Conservation (phyloP, 1,140 invertebrate genomes). For the Drosophila obscura region DNA sequence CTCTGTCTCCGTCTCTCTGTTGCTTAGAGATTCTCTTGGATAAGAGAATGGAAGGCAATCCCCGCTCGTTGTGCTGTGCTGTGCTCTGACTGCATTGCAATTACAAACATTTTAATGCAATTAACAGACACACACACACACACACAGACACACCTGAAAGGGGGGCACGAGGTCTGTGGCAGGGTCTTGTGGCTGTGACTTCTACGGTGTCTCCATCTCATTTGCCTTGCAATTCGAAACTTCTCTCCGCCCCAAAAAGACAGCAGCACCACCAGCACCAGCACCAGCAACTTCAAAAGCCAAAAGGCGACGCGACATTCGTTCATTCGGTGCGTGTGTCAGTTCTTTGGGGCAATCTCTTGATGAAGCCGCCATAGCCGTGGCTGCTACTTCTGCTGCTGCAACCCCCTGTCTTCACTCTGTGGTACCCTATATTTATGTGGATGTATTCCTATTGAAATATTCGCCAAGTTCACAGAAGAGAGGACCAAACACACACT, state of each 20-base stretch:
- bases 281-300: slow-evolving; percentile 66
- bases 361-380: slow-evolving; percentile 48
- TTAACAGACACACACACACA: slow-evolving; percentile 56
- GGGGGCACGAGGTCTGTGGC: neutral
- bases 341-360: slow-evolving; percentile 48
- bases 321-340: slow-evolving; percentile 67
- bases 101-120: slow-evolving; percentile 83
- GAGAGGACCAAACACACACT: too few species aligned
- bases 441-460: slow-evolving; percentile 4
- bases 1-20: neutral
- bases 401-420: neutral
- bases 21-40: slow-evolving; percentile 37
- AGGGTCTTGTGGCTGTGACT: neutral
- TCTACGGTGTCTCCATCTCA: slow-evolving; percentile 38
- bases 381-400: slow-evolving; percentile 8
- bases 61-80: slow-evolving; percentile 14
- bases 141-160: slow-evolving; percentile 25
- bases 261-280: slow-evolving; percentile 30
- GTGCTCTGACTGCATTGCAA: slow-evolving; percentile 59
- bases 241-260: slow-evolving; percentile 26
- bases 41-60: slow-evolving; percentile 34
- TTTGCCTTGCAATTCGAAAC: slow-evolving; percentile 68
- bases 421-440: slow-evolving; percentile 27
- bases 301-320: slow-evolving; percentile 56
- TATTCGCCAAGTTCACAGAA: too few species aligned